Conservation (phyloP, 2,113 vertebrate species). For the Rafetus swinhoei region DNA sequence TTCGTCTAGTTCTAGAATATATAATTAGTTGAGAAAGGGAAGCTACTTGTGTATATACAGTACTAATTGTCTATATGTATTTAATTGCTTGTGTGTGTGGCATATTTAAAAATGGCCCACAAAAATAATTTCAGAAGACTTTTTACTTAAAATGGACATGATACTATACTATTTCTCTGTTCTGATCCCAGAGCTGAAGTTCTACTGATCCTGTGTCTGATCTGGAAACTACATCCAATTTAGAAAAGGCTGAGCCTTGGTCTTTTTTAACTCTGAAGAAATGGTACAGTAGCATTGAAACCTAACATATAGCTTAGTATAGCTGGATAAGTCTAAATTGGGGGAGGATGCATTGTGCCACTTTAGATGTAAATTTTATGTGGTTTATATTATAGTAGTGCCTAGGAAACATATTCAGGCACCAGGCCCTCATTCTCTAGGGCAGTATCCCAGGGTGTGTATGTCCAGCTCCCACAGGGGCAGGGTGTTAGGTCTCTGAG, state of each 20-base stretch:
- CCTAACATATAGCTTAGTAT: neutral
- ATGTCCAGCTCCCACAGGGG: too few relatives aligned
- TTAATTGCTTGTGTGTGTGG: neutral
- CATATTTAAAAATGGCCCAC: neutral
- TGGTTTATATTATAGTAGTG: neutral
- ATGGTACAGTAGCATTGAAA: neutral
- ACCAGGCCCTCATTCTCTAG: neutral
- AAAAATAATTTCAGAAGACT: neutral
- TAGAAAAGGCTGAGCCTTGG: neutral
- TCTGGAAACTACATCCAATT: neutral
- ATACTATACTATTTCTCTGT: neutral
- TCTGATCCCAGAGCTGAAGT: neutral
- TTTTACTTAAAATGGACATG: neutral
- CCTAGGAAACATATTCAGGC: neutral
- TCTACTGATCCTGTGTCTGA: neutral
- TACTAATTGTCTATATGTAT: neutral
- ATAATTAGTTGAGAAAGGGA: neutral
- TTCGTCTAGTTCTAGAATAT: neutral
- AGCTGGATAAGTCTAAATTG: neutral
- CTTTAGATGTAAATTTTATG: neutral
- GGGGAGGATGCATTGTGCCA: accelerated
- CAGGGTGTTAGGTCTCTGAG: too few relatives aligned
- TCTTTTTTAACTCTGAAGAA: neutral
- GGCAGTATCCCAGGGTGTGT: too few relatives aligned
- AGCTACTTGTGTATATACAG: neutral